Conservation (phyloP, 2,888 invertebrate genomes). For the Heliconius sara region DNA sequence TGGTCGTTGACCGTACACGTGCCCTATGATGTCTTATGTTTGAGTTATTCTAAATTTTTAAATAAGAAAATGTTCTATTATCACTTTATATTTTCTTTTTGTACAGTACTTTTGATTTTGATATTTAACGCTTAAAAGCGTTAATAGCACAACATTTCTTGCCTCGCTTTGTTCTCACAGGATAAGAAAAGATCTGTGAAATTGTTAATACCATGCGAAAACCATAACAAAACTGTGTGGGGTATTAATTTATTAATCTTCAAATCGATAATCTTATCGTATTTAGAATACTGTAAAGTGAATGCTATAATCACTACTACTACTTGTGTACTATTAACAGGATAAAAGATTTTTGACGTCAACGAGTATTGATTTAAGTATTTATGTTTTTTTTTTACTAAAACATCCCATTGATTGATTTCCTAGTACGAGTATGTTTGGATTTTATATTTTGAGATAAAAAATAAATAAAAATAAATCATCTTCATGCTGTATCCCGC, state of each 20-base stretch:
- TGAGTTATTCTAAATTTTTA: background rate
- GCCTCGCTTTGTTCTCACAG: conserved; percentile 5
- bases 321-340: background rate
- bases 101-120: background rate
- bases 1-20: conserved; percentile 47
- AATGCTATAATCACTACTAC: background rate
- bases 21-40: conserved; percentile 39
- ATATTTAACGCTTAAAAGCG: background rate
- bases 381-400: background rate
- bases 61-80: background rate
- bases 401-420: background rate
- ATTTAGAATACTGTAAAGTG: background rate
- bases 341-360: background rate
- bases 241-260: background rate
- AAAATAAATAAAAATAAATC: too few relatives aligned
- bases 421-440: too few relatives aligned
- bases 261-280: background rate
- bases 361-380: background rate
- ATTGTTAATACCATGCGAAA: conserved; percentile 6
- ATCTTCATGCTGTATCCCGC: too few relatives aligned
- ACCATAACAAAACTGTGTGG: background rate
- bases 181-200: conserved; percentile 15
- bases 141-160: background rate
- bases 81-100: background rate
- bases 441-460: too few relatives aligned